Evolutionary conservation across 2,797 vertebrate species (phyloP).

Genomic region (Microctenopoma lineatum): DNA sequence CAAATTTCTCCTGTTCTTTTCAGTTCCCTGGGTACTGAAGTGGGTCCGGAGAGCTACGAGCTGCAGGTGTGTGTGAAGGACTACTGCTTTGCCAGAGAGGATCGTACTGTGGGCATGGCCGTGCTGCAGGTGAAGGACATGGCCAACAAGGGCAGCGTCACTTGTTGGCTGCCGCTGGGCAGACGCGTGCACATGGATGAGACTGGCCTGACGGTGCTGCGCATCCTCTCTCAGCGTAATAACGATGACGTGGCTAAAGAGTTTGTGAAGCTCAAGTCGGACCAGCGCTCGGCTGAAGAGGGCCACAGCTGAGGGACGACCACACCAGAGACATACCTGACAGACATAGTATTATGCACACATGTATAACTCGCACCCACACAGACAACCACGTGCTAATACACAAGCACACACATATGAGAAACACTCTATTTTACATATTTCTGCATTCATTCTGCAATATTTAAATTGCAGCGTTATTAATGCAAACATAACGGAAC

Average conservation of each 20-base stretch:
- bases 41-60: constrained; percentile 95
- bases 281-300: constrained; percentile 95
- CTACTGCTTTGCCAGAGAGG: constrained; percentile 98
- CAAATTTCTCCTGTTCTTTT: neutral
- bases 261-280: constrained; percentile 97
- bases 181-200: constrained; percentile 97
- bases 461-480: constrained; percentile 68
- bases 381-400: constrained; percentile 63
- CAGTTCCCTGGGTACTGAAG: constrained; percentile 92
- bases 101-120: constrained; percentile 92
- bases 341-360: constrained; percentile 81
- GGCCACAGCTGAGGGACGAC: constrained; percentile 85
- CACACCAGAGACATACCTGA: constrained; percentile 80
- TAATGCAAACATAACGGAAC: constrained; percentile 67
- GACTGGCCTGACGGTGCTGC: constrained; percentile 95
- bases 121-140: constrained; percentile 94
- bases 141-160: constrained; percentile 84
- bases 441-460: constrained; percentile 74
- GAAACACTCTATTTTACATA: constrained; percentile 69
- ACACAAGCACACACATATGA: constrained; percentile 72
- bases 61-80: constrained; percentile 98
- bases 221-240: constrained; percentile 97
- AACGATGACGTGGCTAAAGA: constrained; percentile 98
- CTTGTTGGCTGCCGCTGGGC: constrained; percentile 87
- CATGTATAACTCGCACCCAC: constrained; percentile 41